Evolutionary conservation across 64 coral and sea anemone species (phyloP), one percentile per base, ranked within the genome.

Genomic region (Pachyseris speciosa): DNA sequence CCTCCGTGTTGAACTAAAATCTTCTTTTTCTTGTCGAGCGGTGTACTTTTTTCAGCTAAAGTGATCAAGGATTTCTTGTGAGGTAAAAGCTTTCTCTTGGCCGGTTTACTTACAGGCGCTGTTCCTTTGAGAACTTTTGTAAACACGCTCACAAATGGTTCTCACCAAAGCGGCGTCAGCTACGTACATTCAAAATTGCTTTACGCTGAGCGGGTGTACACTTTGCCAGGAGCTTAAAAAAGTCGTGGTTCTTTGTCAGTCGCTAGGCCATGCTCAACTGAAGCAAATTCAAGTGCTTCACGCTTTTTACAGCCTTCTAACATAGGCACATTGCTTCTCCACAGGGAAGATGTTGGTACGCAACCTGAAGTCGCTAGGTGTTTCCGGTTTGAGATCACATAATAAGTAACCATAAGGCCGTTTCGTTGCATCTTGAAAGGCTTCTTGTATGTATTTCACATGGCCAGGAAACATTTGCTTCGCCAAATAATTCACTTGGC

Each of bases 341-440:
- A n/a, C n/a, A n/a, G n/a, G n/a, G n/a, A n/a, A n/a, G n/a, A n/a
- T n/a, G n/a, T n/a, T n/a, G n/a, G n/a, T n/a, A n/a, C n/a, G n/a
- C n/a, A n/a, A n/a, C n/a, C n/a, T n/a, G n/a, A n/a, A n/a, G n/a
- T n/a, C n/a, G n/a, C n/a, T n/a, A n/a, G n/a, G n/a, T n/a, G n/a
- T n/a, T n/a, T n/a, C n/a, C n/a, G n/a, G n/a, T 53, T 94, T 86
- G 2, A 88, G 85, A 64, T 94, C 92, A 33, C 72, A 87, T 31
- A 94, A 94, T 6, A 88, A 80, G 42, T 94, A 94, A 4, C 91
- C 84, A 81, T 94, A 80, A 64, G 85, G 84, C 32, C 64, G n/a
- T n/a, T n/a, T n/a, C n/a, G n/a, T n/a, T n/a, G n/a, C n/a, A n/a
- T n/a, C n/a, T n/a, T n/a, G n/a, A n/a, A n/a, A n/a, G n/a, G n/a